Evolutionary conservation across 2,888 invertebrate species (phyloP), one percentile per base, ranked within the genome.

Genomic region (Mythimna loreyi): DNA sequence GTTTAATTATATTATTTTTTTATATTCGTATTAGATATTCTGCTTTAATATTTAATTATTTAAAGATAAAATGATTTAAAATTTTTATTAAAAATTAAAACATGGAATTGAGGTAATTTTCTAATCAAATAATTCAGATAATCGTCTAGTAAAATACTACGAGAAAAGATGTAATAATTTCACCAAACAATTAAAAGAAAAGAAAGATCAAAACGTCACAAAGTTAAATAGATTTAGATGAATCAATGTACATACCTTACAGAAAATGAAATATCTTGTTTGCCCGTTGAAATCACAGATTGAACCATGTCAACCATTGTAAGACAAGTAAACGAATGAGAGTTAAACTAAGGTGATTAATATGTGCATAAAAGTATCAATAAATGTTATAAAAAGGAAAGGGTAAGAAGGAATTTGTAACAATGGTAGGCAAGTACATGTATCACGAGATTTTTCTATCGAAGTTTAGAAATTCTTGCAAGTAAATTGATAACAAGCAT

Each of bases 391-490:
- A 19, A 7, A 68, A 40, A 23, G 36, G 52, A 62, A 36, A 53
- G 23, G 23, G 53, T 33, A 16, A 73, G 28, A 11, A 45, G 25
- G 73, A 53, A 69, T 73, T 73, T 36, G 11, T 36, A 69, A 69
- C 73, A 69, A 63, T 52, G 33, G 0, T 68, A 21, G n/a, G n/a
- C 19, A 3, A 7, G 5, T 60, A 50, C 16, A 0, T 21, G 5
- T 36, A 11, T 8, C 21, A 3, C 9, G n/a, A 66, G 19, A n/a
- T 23, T 36, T 60, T 36, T 11, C 8, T 6, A 28, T 8, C 13
- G 6, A 6, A 45, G 52, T 53, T 45, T 23, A 45, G 16, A n/a
- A 33, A 61, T 52, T 28, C 52, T 28, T 23, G 3, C 1, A 16
- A n/a, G n/a, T 16, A 30, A 30, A n/a, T 16, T 28, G 19, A 33